Evolutionary conservation across 2,888 invertebrate genomes (phyloP), one percentile per base, ranked within the genome.

Genomic region (Flexamia atlantica): DNA sequence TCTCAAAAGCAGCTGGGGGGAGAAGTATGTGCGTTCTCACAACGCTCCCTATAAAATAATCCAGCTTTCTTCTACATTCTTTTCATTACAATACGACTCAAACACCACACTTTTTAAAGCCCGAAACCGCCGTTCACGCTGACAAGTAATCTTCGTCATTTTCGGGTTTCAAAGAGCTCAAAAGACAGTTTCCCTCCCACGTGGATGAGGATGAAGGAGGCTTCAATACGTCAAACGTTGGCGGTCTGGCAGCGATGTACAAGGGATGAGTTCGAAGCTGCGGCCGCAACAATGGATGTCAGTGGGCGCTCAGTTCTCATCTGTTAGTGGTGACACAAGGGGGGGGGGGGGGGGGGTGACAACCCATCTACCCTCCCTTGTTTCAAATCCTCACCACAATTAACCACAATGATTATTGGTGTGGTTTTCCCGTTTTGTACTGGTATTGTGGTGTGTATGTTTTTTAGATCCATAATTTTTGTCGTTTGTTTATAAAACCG

Each of bases 321-420:
- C 76, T 46, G 76, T 76, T 76, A 76, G 76, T 5, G 25, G 25
- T 76, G 76, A 72, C 42, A 72, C 23, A 40, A 25, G 23, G 20
- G 12, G 50, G 25, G 28, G 40, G 14, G 40, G 32, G 32, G 10
- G 10, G 9, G 32, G 32, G 1, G 10, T 60, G 12, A 4, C 68
- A 32, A 68, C 68, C 68, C 70, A 23, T 36, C 70, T 40, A 36
- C 68, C 68, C 28, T 32, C 9, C 30, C 68, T 4, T 7, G 14
- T 17, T 12, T 17, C 7, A 17, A 12, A 46, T 46, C 14, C 53
- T 53, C 53, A 23, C 30, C 28, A 28, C 30, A 57, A 57, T 57
- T 64, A 64, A 64, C 64, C 64, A 64, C 64, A 25, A 30, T 30
- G 30, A 23, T 53, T 53, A 53, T 23, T 23, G 53, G 1, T 30